Base-by-base conservation (phyloP, 2,797 vertebrate genomes). In the Sebastes diploproa region DNA sequence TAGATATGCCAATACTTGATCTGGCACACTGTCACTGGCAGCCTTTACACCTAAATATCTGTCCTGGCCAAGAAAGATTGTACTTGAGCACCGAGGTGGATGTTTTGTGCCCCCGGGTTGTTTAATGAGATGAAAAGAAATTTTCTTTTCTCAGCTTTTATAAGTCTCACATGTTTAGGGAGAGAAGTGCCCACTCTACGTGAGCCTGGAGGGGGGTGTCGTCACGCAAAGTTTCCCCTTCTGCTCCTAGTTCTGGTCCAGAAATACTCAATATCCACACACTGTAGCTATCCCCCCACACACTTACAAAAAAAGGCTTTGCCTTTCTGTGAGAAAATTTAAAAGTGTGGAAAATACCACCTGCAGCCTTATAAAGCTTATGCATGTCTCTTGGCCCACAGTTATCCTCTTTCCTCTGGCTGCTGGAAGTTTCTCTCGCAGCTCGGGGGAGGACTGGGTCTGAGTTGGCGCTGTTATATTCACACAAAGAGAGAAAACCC, bases 1-100 rank as follows among this genome's bases (percentile, higher is more conserved):
- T n/a, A 85, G 78, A 84, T 88, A 76, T 67, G 68, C 78, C 89
- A 89, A 86, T 79, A 80, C 55, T 82, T 81, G 70, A 91, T 86
- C 74, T 88, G 83, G 77, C 72, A 81, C 72, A 70, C 22, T 70
- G 76, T 85, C 67, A 81, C 62, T 7, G 7, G 73, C 23, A 11
- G 52, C 50, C 38, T 85, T 78, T 63, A 71, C 29, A 20, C 63
- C 63, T 77, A 75, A 79, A 84, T 73, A 46, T 74, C 61, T 76
- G 69, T 68, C 20, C 23, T 62, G 58, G 87, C 79, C 58, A 52
- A 65, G 60, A 75, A 59, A 75, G 29, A 80, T 77, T 74, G 23
- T 69, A 61, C 13, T 72, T 70, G 34, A 81, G 59, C 58, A 56
- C 52, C 50, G 32, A 59, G 50, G 73, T 68, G 69, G 84, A 76